phyloP scores from a whole-genome alignment of 92 coral and sea anemone species.

The Diadumene lineata region DNA sequence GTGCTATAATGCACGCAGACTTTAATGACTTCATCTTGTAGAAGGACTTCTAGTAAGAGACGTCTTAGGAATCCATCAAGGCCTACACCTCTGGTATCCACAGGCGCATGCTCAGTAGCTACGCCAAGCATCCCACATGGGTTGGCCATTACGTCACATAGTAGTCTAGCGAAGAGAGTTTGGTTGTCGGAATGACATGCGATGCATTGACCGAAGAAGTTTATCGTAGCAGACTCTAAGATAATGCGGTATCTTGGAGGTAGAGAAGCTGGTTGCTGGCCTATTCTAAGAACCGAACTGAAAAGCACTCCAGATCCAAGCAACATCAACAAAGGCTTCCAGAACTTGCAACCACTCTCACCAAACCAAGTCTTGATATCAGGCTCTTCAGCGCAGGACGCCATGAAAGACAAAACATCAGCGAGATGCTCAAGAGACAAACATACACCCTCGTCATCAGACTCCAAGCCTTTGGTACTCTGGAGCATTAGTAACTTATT shows the following conservation, averaged over 20 bases:
- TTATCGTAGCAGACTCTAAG: conserved; percentile 79
- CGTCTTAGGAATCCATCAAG: conserved; percentile 89
- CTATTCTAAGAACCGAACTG: conserved; percentile 31
- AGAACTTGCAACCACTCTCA: conserved; percentile 57
- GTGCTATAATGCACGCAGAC: conserved; percentile 64
- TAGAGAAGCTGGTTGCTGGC: neutral
- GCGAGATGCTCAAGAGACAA: conserved; percentile 43
- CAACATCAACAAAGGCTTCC: conserved; percentile 71
- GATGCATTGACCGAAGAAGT: conserved; percentile 69
- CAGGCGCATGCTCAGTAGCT: conserved; percentile 10
- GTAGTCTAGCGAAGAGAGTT: conserved; percentile 66
- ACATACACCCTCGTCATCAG: conserved; percentile 10
- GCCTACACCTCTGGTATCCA: conserved; percentile 37
- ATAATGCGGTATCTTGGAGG: conserved; percentile 68
- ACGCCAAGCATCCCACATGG: conserved; percentile 25
- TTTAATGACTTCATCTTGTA: conserved; percentile 74
- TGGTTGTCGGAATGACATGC: conserved; percentile 84
- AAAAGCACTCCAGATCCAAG: conserved; percentile 53
- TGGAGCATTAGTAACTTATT: conserved; percentile 29
- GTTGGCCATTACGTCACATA: conserved; percentile 73
- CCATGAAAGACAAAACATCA: conserved; percentile 70
- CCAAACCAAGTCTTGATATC: conserved; percentile 82
- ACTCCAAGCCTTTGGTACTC: conserved; percentile 8
- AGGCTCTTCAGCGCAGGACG: conserved; percentile 70
- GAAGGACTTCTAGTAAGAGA: conserved; percentile 72